Base-by-base conservation (phyloP, 1,140 invertebrate species). In the Hestina assimilis region DNA sequence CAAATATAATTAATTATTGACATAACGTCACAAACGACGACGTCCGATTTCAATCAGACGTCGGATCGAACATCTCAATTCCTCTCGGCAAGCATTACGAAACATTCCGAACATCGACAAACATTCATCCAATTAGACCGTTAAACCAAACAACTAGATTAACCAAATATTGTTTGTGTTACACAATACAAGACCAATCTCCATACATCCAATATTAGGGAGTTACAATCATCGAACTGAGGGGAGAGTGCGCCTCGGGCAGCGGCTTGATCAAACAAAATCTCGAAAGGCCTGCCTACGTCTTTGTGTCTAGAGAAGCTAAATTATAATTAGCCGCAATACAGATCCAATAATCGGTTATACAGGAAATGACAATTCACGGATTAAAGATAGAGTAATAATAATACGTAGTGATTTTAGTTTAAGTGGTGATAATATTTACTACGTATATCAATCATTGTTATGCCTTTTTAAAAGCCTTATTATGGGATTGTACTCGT, bases 191-290 rank as follows among this genome's bases (percentile, higher is more conserved):
- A 71, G 67, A 68, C 72, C 69, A 76, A 79, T 75, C 71, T 77
- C 77, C 71, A 78, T 77, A 80, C 73, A 80, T 77, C 52, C 63
- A 71, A 72, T 80, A 80, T 80, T 75, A 80, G 74, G 65, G 69
- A 63, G 72, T 51, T 61, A 74, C 68, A 71, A 65, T 69, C 71
- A 71, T 69, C 42, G 62, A 70, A 66, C 66, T 58, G 66, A 75
- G 66, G 72, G 72, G 69, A 61, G 56, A 62, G 57, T 46, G 50
- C 40, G 66, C 72, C 72, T 61, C 61, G 51, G 63, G 70, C 68
- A 52, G 35, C 17, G 60, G 57, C 54, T 66, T 59, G 63, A 59
- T 56, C 64, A 75, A 72, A 75, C 65, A 68, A 42, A n/a, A 47
- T 57, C 41, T 52, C 31, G 41, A 28, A 43, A 56, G 33, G 17